Evolutionary conservation across 2,113 vertebrate species (phyloP).

Genomic region (Crotalus helleri): DNA sequence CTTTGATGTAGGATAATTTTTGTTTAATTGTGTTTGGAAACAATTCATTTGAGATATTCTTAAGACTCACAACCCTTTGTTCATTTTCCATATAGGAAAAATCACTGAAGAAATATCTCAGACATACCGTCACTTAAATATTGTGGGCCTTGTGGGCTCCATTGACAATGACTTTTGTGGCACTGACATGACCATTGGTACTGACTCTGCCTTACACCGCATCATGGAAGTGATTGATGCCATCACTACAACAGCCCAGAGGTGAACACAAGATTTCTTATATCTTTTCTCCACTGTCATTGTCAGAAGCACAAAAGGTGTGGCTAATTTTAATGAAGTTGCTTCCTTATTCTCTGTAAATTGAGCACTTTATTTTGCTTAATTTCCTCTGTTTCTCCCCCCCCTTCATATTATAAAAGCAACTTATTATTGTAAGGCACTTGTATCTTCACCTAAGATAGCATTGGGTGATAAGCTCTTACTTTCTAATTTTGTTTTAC

Average conservation of each 20-base stretch:
- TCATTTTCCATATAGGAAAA: slow-evolving; percentile 68
- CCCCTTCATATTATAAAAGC: not conserved
- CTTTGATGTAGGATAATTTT: not conserved
- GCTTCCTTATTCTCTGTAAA: not conserved
- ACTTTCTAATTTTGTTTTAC: slow-evolving; percentile 15
- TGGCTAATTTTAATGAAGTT: not conserved
- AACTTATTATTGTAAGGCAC: not conserved
- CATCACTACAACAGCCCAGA: slow-evolving; percentile 90
- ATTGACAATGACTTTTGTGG: slow-evolving; percentile 95
- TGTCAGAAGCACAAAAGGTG: not conserved
- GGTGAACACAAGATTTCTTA: slow-evolving; percentile 55
- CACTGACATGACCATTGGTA: slow-evolving; percentile 95
- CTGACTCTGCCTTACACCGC: slow-evolving; percentile 88
- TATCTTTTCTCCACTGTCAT: not conserved
- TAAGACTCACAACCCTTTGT: not conserved
- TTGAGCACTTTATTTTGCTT: not conserved
- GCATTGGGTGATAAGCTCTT: not conserved
- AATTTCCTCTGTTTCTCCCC: not conserved
- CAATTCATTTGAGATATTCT: not conserved
- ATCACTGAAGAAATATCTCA: slow-evolving; percentile 77
- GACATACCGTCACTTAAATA: slow-evolving; percentile 79
- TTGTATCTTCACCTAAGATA: not conserved
- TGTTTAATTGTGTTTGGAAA: not conserved
- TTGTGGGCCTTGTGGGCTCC: slow-evolving; percentile 89
- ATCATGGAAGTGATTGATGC: slow-evolving; percentile 93